Percentiles rank a stretch among this genome's conserved stretches.
These are phyloP conservation scores for Chaenocephalus aceratus DNA, from an alignment of 2,113 vertebrate genomes.

Conservation along the genomic window DNA sequence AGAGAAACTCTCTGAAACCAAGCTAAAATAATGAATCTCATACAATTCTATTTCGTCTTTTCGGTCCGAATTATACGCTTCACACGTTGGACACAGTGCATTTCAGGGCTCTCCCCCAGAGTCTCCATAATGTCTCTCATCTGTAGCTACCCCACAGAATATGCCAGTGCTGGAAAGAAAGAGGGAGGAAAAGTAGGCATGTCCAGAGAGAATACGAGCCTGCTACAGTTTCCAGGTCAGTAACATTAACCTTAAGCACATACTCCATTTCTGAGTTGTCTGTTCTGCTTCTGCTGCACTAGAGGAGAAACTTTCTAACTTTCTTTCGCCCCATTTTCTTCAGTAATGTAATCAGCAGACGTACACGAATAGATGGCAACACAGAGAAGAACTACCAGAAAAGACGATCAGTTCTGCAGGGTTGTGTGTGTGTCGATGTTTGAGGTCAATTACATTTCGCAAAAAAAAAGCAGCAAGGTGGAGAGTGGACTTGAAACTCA, in stretches of 20 bases:
- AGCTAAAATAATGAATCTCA: neutral
- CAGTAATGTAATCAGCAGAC: constrained; percentile 18
- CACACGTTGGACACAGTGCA: constrained; percentile 7
- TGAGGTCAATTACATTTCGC: constrained; percentile 18
- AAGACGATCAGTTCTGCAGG: neutral
- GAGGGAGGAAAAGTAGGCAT: neutral
- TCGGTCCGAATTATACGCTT: neutral
- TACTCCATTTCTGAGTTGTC: constrained; percentile 24
- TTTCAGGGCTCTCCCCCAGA: neutral
- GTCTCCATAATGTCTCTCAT: constrained; percentile 19
- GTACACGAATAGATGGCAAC: neutral
- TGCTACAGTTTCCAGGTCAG: constrained; percentile 45
- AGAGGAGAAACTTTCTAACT: constrained; percentile 22
- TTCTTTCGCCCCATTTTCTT: neutral
- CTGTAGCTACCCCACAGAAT: constrained; percentile 12
- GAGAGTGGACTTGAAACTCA: neutral
- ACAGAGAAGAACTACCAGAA: neutral
- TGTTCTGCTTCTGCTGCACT: constrained; percentile 13
- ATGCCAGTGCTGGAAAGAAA: constrained; percentile 12
- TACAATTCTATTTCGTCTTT: neutral
- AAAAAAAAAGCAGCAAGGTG: neutral
- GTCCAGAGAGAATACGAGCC: neutral
- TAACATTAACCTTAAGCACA: constrained; percentile 41
- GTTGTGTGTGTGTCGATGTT: neutral
- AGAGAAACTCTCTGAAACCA: neutral